Evolutionary conservation across 2,888 invertebrate genomes (phyloP).

Genomic region (Dermolepida albohirtum): DNA sequence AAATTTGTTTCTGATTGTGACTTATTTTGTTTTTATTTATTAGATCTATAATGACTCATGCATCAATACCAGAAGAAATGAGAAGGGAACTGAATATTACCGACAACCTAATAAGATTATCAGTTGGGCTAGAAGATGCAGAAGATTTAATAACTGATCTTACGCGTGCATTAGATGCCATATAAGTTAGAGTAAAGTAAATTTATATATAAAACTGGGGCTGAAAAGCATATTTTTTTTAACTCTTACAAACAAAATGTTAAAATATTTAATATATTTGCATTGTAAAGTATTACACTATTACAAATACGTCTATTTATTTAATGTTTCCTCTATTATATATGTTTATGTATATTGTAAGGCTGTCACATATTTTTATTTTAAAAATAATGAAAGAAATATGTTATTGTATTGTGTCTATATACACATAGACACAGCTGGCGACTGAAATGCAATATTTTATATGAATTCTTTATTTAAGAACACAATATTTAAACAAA

Average conservation of each 20-base stretch:
- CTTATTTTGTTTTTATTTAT: not conserved
- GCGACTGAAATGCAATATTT: no score
- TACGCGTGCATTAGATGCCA: conserved; percentile 78
- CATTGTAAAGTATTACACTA: conserved; percentile 33
- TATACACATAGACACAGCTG: no score
- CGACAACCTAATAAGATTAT: conserved; percentile 86
- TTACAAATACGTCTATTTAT: conserved; percentile 17
- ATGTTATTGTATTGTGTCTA: no score
- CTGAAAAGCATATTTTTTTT: conserved; percentile 20
- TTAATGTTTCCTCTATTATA: no score
- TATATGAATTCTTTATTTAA: no score
- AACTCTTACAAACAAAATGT: conserved; percentile 1
- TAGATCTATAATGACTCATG: conserved; percentile 94
- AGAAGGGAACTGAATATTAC: conserved; percentile 82
- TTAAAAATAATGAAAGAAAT: no score
- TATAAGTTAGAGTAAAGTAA: conserved; percentile 42
- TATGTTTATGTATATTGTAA: no score
- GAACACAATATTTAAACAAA: no score
- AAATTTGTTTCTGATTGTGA: conserved; percentile 11
- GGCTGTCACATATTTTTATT: no score
- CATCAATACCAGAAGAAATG: conserved; percentile 84
- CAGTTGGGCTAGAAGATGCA: conserved; percentile 89
- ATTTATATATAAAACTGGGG: not conserved
- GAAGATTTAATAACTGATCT: conserved; percentile 89
- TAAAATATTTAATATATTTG: conserved; percentile 26